Conservation (phyloP, 2,113 vertebrate species). For the Microtus oregoni region DNA sequence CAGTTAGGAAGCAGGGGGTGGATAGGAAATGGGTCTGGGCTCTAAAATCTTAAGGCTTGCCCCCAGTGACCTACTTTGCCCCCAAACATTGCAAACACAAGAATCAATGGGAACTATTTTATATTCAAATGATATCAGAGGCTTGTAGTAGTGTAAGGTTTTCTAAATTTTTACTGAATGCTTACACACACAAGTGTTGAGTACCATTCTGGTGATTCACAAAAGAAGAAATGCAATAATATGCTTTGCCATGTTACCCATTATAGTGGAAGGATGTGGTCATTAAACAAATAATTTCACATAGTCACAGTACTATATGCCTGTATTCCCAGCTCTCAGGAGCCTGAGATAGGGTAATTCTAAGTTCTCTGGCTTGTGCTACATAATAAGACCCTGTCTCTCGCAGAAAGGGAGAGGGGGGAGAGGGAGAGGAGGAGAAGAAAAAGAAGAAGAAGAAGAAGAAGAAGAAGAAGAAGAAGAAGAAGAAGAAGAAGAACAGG, state of each 20-base stretch:
- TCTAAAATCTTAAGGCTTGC: not conserved
- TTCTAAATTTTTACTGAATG: not conserved
- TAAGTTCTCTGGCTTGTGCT: not conserved
- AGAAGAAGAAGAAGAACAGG: fast-evolving
- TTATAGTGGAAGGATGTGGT: not conserved
- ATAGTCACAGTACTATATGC: not conserved
- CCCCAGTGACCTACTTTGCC: not conserved
- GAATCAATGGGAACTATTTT: not conserved
- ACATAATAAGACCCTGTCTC: not conserved
- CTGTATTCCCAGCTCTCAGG: not conserved
- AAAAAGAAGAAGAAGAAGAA: too few species aligned
- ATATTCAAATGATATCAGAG: not conserved
- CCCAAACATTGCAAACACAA: not conserved
- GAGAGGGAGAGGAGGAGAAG: too few species aligned
- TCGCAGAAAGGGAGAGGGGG: not conserved
- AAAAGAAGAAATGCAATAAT: not conserved
- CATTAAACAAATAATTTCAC: conserved; percentile 35
- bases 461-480: fast-evolving
- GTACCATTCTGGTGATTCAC: not conserved
- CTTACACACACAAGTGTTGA: not conserved
- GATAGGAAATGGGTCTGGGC: not conserved
- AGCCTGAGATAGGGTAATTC: not conserved
- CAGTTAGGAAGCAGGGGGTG: not conserved
- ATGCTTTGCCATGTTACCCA: not conserved
- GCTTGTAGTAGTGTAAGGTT: not conserved